These are phyloP conservation scores for Sitophilus oryzae DNA, from an alignment of 1,140 invertebrate genomes.

Conservation along the genomic window DNA sequence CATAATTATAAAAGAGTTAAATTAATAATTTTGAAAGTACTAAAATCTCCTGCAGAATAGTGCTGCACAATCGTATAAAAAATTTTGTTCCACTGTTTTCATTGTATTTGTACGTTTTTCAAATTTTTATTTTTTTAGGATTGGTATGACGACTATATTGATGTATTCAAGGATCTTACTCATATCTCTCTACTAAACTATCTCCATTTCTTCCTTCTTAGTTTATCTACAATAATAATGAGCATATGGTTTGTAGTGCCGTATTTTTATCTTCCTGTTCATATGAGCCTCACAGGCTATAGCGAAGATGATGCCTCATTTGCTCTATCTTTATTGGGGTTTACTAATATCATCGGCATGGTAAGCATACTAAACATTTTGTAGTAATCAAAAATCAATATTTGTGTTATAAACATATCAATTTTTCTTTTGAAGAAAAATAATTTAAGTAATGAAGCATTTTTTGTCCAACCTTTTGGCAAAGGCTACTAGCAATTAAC, in stretches of 20 bases:
- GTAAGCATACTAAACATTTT: conserved; percentile 47
- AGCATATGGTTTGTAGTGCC: conserved; percentile 88
- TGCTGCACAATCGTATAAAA: too few relatives aligned
- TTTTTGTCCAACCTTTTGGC: too few relatives aligned
- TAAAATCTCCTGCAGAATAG: too few relatives aligned
- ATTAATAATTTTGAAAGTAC: too few relatives aligned
- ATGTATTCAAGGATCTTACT: conserved; percentile 64
- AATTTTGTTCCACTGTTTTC: too few relatives aligned
- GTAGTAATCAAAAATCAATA: neutral
- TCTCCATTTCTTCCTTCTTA: conserved; percentile 72
- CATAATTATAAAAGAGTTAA: too few relatives aligned
- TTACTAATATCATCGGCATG: conserved; percentile 84
- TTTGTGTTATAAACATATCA: neutral
- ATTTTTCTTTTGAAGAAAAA: too few relatives aligned
- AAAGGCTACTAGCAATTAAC: too few relatives aligned
- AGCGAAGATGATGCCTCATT: conserved; percentile 64
- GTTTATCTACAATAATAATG: conserved; percentile 74
- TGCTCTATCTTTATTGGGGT: conserved; percentile 76
- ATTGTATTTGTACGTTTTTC: conserved; percentile 36
- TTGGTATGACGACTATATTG: conserved; percentile 67
- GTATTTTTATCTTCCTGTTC: conserved; percentile 80
- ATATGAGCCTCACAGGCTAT: conserved; percentile 57
- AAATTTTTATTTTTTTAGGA: conserved; percentile 51
- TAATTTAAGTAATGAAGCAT: too few relatives aligned
- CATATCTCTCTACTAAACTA: conserved; percentile 75